These are phyloP conservation scores for Argentina silus DNA, from an alignment of 2,797 vertebrate genomes.

Conservation along the genomic window DNA sequence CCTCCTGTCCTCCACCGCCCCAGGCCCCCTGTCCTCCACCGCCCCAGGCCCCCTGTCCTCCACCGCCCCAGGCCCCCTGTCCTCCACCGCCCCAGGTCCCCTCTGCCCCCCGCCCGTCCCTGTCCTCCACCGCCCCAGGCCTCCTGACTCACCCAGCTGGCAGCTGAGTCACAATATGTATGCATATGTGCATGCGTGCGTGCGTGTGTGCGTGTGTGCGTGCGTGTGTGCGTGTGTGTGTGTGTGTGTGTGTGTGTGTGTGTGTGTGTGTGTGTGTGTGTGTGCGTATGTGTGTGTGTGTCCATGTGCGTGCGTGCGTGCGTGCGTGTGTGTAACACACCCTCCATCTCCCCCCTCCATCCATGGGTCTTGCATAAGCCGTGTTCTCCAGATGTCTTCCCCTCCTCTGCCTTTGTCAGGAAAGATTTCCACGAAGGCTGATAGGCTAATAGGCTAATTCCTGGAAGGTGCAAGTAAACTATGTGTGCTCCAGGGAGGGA, in stretches of 20 bases:
- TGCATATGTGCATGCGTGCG: slow-evolving; percentile 7
- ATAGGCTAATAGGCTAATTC: slow-evolving; percentile 13
- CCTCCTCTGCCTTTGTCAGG: not conserved
- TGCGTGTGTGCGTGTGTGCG: slow-evolving; percentile 13
- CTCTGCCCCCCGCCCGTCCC: slow-evolving; percentile 27
- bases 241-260: not conserved
- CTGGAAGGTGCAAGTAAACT: slow-evolving; percentile 4
- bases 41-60: slow-evolving; percentile 33
- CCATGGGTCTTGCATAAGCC: not conserved
- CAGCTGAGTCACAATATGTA: slow-evolving; percentile 45
- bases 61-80: not conserved
- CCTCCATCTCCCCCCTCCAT: not conserved
- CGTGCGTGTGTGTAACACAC: not conserved
- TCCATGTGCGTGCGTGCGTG: no score
- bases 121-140: slow-evolving; percentile 22
- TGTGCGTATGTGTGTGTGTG: no score
- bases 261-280: not conserved
- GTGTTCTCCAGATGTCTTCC: slow-evolving; percentile 5
- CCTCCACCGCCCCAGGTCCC: not conserved
- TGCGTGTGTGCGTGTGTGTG: not conserved
- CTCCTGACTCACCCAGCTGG: slow-evolving; percentile 54
- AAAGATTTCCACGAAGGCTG: no score
- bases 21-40: slow-evolving; percentile 12
- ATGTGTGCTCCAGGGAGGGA: not conserved
- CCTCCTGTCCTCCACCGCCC: no score